Percentiles rank a stretch among this genome's conserved stretches.
phyloP scores from a whole-genome alignment of 2,113 vertebrate species.

The Melanocharis versteri region DNA sequence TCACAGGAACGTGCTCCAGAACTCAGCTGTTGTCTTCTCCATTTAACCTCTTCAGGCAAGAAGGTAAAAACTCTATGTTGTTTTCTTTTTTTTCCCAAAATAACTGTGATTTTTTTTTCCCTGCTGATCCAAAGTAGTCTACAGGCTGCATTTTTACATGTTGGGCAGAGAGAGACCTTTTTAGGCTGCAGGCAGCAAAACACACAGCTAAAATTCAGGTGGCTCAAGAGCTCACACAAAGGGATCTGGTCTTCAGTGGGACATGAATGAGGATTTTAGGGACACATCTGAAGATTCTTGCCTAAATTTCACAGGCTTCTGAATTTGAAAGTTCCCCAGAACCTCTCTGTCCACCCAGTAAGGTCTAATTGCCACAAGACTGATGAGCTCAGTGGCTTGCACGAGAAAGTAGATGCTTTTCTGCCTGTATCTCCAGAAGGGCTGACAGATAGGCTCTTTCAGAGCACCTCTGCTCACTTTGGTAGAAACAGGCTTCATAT shows the following conservation, averaged over 20 bases:
- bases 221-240: neutral
- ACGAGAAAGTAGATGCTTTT: neutral
- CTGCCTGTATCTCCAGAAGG: neutral
- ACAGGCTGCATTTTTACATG: neutral
- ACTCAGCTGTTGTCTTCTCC: slow-evolving; percentile 7
- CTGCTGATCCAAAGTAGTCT: neutral
- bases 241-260: neutral
- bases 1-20: slow-evolving; percentile 7
- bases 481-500: neutral
- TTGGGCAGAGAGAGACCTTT: neutral
- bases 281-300: neutral
- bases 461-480: neutral
- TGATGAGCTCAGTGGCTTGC: neutral
- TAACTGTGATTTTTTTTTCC: neutral
- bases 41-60: slow-evolving; percentile 25
- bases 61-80: slow-evolving; percentile 45
- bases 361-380: neutral
- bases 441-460: neutral
- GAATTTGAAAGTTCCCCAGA: neutral
- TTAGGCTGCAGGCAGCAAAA: neutral
- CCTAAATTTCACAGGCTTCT: neutral
- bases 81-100: neutral
- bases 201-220: neutral
- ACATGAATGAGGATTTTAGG: neutral
- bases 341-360: neutral